phyloP scores from a whole-genome alignment of 1,140 invertebrate species.

The Aphidius ervi region DNA sequence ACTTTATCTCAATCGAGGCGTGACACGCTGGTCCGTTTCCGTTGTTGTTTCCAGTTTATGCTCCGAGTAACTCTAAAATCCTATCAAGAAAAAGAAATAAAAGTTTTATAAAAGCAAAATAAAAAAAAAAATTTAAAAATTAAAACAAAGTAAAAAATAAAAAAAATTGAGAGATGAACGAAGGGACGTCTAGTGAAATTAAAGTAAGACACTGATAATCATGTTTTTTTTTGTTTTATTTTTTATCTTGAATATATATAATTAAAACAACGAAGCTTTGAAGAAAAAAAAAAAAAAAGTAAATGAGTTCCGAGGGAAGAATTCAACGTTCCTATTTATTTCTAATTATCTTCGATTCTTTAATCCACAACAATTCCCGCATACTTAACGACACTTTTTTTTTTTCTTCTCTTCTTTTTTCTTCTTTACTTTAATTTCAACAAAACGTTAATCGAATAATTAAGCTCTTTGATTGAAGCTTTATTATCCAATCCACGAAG shows the following conservation, averaged over 20 bases:
- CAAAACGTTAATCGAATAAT: constrained; percentile 50
- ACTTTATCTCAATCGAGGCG: constrained; percentile 49
- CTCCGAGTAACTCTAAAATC: constrained; percentile 46
- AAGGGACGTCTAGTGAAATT: constrained; percentile 14
- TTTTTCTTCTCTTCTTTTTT: constrained; percentile 9
- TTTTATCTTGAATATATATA: constrained; percentile 34
- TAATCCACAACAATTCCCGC: constrained; percentile 31
- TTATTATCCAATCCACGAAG: constrained; percentile 53
- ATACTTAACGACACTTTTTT: constrained; percentile 3
- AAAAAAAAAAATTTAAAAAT: constrained; percentile 7
- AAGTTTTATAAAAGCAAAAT: constrained; percentile 5
- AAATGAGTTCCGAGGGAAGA: constrained; percentile 12
- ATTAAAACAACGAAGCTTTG: constrained; percentile 50
- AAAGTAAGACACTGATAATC: constrained; percentile 1
- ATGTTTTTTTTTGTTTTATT: constrained; percentile 26
- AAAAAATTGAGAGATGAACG: not conserved
- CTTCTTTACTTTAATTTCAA: constrained; percentile 15
- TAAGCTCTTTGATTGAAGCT: constrained; percentile 53
- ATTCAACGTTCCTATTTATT: constrained; percentile 48
- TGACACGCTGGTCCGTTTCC: constrained; percentile 45
- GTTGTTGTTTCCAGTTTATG: constrained; percentile 51
- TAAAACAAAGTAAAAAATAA: not conserved
- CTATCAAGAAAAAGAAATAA: constrained; percentile 42
- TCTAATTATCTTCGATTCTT: constrained; percentile 54
- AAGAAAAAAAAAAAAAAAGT: not conserved